Evolutionary conservation across 2,888 invertebrate species (phyloP), one percentile per base, ranked within the genome.

Genomic region (Cantharis rufa): DNA sequence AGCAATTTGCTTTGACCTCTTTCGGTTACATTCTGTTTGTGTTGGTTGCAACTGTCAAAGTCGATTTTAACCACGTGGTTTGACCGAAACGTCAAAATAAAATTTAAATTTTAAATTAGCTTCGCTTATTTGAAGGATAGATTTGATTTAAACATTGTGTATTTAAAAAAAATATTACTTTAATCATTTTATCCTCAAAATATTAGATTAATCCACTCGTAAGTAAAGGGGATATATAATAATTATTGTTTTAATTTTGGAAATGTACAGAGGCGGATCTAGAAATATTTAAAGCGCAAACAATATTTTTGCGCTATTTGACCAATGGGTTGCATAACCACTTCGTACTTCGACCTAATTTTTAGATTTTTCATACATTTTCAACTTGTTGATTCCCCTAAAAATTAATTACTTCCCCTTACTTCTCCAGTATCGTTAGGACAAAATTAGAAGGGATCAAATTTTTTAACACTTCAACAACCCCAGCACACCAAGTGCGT

Each of bases 1-100:
- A 74, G 74, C 70, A 4, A 74, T 11, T 70, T 21, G 48, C 64
- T 74, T 74, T 70, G 70, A 74, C 74, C 74, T 69, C 48, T 32
- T 74, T 64, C 32, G 13, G 15, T 32, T 32, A 15, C 69, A 32
- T 15, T 69, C 69, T 32, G 16, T 11, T 32, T 48, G n/a, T 48
- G 48, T n/a, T 48, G 48, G 48, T 48, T 7, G 48, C n/a, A 48
- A n/a, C 48, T 48, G 48, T 48, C 48, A 48, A 48, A 48, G 2
- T 7, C 48, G 32, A 32, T 32, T 32, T 32, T 48, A 48, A 48
- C 48, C 48, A 48, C 48, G 48, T 48, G 48, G n/a, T n/a, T 48
- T n/a, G 7, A 48, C 9, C n/a, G n/a, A 48, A 48, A 48, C 48
- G 48, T 48, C 48, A 48, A 48, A 48, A 48, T 48, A n/a, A 48